Evolutionary conservation across 37 sponge, comb jelly and placozoan species (phyloP).

Genomic region (Aplysina aerophoba): DNA sequence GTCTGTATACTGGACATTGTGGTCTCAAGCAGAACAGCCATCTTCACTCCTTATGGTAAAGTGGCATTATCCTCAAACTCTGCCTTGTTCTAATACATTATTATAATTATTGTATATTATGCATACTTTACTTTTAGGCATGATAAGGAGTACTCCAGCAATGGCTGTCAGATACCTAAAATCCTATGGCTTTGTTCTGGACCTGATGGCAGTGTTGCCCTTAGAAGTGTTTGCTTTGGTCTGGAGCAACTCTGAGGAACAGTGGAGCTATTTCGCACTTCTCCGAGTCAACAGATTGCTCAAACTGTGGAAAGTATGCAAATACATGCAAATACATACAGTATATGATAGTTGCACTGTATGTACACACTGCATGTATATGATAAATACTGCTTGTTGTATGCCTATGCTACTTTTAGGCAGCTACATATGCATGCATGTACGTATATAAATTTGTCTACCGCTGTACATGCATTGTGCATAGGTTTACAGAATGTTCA

Average conservation of each 20-base stretch:
- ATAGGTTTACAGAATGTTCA: constrained; percentile 60
- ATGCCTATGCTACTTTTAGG: neutral
- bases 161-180: constrained; percentile 39
- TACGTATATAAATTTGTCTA: neutral
- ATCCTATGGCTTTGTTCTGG: constrained; percentile 54
- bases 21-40: constrained; percentile 62
- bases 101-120: neutral
- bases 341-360: neutral
- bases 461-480: neutral
- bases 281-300: constrained; percentile 72
- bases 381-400: neutral
- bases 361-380: neutral
- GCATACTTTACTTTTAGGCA: neutral
- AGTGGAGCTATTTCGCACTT: constrained; percentile 47
- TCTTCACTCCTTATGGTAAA: constrained; percentile 58
- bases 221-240: constrained; percentile 51
- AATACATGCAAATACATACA: neutral
- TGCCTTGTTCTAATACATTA: neutral
- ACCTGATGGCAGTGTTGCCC: constrained; percentile 65
- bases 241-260: constrained; percentile 33
- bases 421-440: neutral
- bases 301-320: constrained; percentile 69
- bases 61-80: neutral
- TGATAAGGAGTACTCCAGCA: constrained; percentile 1
- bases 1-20: constrained; percentile 64